Evolutionary conservation across 2,797 vertebrate genomes (phyloP).

Genomic region (Menidia menidia): DNA sequence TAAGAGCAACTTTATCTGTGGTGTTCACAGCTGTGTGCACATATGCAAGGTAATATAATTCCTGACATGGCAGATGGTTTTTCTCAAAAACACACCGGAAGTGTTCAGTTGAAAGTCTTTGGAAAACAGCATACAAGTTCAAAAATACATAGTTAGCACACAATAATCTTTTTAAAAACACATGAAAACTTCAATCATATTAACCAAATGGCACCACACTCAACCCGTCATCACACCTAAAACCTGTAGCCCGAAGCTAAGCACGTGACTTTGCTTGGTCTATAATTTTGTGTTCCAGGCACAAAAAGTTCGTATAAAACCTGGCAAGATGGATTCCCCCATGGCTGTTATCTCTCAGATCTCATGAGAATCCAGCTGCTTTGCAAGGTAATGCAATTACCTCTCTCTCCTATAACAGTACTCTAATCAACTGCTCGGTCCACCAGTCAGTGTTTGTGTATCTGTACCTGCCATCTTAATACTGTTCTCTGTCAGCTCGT

Average conservation of each 20-base stretch:
- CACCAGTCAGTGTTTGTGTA: too few relatives aligned
- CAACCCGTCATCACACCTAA: not conserved
- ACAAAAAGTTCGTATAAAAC: not conserved
- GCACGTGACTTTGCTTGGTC: not conserved
- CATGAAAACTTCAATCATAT: not conserved
- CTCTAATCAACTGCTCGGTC: not conserved
- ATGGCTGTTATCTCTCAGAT: not conserved
- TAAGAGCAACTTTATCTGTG: not conserved
- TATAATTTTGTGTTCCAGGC: not conserved
- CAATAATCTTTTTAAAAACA: not conserved
- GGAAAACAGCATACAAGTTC: not conserved
- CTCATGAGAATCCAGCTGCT: not conserved
- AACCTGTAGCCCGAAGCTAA: not conserved
- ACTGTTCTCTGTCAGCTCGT: not conserved
- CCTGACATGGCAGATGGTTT: constrained; percentile 11
- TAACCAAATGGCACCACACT: not conserved
- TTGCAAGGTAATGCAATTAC: not conserved
- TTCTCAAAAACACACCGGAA: constrained; percentile 8
- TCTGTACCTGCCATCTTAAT: too few relatives aligned
- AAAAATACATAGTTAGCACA: not conserved
- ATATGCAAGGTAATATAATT: not conserved
- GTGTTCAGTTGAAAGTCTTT: not conserved
- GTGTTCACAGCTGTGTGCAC: not conserved
- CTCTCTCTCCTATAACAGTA: not conserved
- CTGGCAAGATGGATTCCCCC: not conserved